Conservation (phyloP, 2,797 vertebrate genomes). For the Urosaurus nigricauda region DNA sequence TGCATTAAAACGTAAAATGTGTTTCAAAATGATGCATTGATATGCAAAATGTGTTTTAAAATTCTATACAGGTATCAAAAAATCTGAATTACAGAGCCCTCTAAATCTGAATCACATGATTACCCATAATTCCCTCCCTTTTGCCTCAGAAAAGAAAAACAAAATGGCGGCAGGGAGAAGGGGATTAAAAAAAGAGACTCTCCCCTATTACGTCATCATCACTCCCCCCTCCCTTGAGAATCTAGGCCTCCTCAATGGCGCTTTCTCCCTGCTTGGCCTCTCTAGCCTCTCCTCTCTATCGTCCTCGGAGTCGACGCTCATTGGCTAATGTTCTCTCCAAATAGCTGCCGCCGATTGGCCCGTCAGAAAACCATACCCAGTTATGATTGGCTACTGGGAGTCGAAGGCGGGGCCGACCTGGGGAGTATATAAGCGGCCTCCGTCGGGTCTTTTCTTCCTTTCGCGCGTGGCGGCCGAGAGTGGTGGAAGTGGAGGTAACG, state of each 20-base stretch:
- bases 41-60: too few relatives aligned
- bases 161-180: too few relatives aligned
- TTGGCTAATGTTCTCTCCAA: not conserved
- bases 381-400: conserved; percentile 77
- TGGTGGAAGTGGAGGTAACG: conserved; percentile 22
- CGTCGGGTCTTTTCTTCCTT: conserved; percentile 68
- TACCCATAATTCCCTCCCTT: too few relatives aligned
- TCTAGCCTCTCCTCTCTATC: not conserved
- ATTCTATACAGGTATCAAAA: too few relatives aligned
- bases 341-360: not conserved
- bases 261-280: not conserved
- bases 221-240: not conserved
- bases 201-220: too few relatives aligned
- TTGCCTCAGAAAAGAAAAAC: too few relatives aligned
- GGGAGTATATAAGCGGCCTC: not conserved
- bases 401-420: conserved; percentile 57
- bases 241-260: too few relatives aligned
- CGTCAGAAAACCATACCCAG: conserved; percentile 40
- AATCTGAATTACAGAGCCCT: too few relatives aligned
- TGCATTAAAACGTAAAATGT: too few relatives aligned
- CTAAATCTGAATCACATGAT: too few relatives aligned
- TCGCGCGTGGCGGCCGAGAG: not conserved
- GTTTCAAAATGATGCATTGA: too few relatives aligned
- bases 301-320: not conserved
- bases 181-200: too few relatives aligned